Evolutionary conservation across 2,113 vertebrate species (phyloP), one percentile per base, ranked within the genome.

Genomic region (Chamaea fasciata): DNA sequence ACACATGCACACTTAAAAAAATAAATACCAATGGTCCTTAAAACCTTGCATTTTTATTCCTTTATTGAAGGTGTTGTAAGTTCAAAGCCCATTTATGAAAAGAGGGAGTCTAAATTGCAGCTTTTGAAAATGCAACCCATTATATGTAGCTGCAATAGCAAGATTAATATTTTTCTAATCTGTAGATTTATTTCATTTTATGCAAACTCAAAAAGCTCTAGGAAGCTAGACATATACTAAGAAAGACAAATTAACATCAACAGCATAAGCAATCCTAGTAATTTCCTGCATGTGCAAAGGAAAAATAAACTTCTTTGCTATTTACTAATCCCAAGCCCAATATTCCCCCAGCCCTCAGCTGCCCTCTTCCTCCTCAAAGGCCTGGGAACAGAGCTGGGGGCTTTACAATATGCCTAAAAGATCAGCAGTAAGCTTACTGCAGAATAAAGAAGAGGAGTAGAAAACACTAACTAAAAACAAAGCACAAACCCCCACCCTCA

Each of bases 261-360:
- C 47, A 67, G 41, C 37, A 89, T 0, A 3, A 74, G 41, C 50
- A 83, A 67, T 62, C 81, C 60, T 77, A 70, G 59, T 87, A 91
- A 94, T 94, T 94, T 96, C 94, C 95, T 95, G 68, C 57, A 37
- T 57, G 44, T 87, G 68, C 50, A 89, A 81, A 92, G 57, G 49
- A 71, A 93, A 94, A 93, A 87, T 42, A 91, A 93, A 93, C 22
- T 11, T 81, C 90, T 92, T 59, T 93, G 50, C 69, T 81, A 22
- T 28, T 62, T 62, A 81, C 50, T 95, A 94, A 94, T 92, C 81
- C 76, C 59, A 91, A 39, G 3, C 6, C 68, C 1, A 83, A 49
- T 76, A 74, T 69, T 89, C 11, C 69, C 37, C 50, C 41, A 81
- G 59, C 81, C 81, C 87, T 78, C 59, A 83, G 73, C 59, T 91